These are phyloP conservation scores for Dipodomys merriami DNA, from an alignment of 2,113 vertebrate genomes.

Conservation along the genomic window DNA sequence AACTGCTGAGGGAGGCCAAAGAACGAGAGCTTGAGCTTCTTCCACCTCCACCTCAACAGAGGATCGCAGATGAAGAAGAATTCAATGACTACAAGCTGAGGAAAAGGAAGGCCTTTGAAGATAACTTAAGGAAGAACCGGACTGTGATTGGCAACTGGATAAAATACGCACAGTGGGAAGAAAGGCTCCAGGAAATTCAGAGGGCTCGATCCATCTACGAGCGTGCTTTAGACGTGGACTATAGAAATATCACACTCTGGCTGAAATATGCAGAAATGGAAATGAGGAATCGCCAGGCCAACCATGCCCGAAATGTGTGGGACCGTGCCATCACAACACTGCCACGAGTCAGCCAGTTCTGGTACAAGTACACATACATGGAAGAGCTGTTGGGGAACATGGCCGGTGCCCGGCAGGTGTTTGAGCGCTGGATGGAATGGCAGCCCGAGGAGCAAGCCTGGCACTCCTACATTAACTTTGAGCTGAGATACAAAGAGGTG, in stretches of 20 bases:
- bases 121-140: too few species aligned
- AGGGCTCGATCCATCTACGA: too few species aligned
- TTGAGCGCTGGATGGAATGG: constrained; percentile 99
- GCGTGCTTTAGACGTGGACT: constrained; percentile 58
- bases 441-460: constrained; percentile 98
- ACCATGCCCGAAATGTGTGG: constrained; percentile 98
- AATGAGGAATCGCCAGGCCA: constrained; percentile 99
- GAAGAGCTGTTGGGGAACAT: constrained; percentile 98
- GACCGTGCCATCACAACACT: constrained; percentile 97
- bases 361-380: constrained; percentile 99
- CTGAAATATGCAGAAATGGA: constrained; percentile 99
- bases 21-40: too few species aligned
- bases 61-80: too few species aligned
- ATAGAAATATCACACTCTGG: constrained; percentile 98
- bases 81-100: too few species aligned
- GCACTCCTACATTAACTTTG: constrained; percentile 99
- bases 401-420: constrained; percentile 94
- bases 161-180: too few species aligned
- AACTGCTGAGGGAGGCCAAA: too few species aligned
- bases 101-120: too few species aligned
- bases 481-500: constrained; percentile 97
- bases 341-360: constrained; percentile 98
- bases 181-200: too few species aligned
- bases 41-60: too few species aligned
- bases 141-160: too few species aligned